Evolutionary conservation across 2,888 invertebrate genomes (phyloP).

Genomic region (Tiphia femorata): DNA sequence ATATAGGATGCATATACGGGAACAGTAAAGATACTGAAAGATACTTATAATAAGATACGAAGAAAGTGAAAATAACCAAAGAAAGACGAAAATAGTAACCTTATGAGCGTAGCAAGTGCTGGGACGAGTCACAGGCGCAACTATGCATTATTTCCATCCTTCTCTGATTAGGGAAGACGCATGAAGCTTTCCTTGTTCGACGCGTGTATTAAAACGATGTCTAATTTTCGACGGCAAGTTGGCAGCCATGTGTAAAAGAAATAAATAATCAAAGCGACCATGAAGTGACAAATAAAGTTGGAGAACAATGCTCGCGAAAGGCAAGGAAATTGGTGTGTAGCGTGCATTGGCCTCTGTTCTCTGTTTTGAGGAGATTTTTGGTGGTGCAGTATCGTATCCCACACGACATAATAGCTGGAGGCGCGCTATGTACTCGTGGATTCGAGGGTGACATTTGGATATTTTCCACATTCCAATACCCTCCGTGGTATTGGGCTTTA

Average conservation of each 20-base stretch:
- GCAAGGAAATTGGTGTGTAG: conserved; percentile 44
- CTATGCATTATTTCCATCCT: conserved; percentile 26
- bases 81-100: conserved; percentile 52
- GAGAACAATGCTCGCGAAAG: conserved; percentile 62
- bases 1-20: neutral
- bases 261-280: conserved; percentile 69
- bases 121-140: conserved; percentile 41
- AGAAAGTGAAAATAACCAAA: conserved; percentile 45
- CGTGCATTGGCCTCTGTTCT: conserved; percentile 44
- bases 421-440: conserved; percentile 45
- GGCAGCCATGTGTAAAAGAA: conserved; percentile 67
- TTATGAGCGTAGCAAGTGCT: conserved; percentile 35
- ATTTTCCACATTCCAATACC: conserved; percentile 37
- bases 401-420: conserved; percentile 32
- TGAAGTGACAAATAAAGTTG: conserved; percentile 68
- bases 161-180: conserved; percentile 16
- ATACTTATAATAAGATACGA: neutral
- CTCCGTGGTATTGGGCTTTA: conserved; percentile 23
- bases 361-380: conserved; percentile 34
- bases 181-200: conserved; percentile 33
- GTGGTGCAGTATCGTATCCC: conserved; percentile 31
- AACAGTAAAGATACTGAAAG: neutral
- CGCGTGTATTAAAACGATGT: conserved; percentile 50
- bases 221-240: conserved; percentile 59
- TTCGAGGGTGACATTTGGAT: conserved; percentile 51